Base-by-base conservation (phyloP, 2,888 invertebrate genomes). In the Temnothorax rugatulus region DNA sequence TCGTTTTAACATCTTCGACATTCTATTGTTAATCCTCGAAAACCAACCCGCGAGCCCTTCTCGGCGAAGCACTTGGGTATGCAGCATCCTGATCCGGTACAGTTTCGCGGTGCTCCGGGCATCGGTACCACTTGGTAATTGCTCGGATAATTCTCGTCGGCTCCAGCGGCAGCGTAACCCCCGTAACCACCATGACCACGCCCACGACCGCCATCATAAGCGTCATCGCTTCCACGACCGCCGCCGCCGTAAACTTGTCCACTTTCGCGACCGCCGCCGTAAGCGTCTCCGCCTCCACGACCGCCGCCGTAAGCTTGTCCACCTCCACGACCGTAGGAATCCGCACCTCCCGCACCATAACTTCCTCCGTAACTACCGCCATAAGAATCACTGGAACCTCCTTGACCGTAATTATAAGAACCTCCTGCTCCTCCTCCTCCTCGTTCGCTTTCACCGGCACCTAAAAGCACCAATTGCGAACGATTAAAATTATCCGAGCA, bases 11-110 rank as follows among this genome's bases (percentile, higher is more conserved):
- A 41, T 54, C n/a, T 66, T 52, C 15, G 3, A 15, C 15, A 21
- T 66, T 54, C 4, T 50, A 63, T 52, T 41, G 2, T 54, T 15
- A 52, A 59, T 47, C 4, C 13, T 47, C 11, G 11, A 15, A 76
- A 75, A 94, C 95, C 95, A 95, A 97, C 97, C 92, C 98, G 96
- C 85, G 96, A 96, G 93, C 98, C 98, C 95, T 98, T 98, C 95
- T 98, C 98, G 1, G 98, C 98, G 89, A 98, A 97, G 95, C 98
- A 98, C 95, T 98, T 98, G 0, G 98, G 98, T 59, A 96, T 96
- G 92, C 98, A 98, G 91, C 97, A 97, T 83, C 96, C 97, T 0
- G 96, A 96, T 15, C 96, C 96, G 0, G 96, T 96, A 91, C 97
- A 97, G 91, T 97, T 97, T 66, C 95, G 95, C n/a, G 95, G 84